Evolutionary conservation across 2,113 vertebrate species (phyloP).

Genomic region (Terrapene triunguis): DNA sequence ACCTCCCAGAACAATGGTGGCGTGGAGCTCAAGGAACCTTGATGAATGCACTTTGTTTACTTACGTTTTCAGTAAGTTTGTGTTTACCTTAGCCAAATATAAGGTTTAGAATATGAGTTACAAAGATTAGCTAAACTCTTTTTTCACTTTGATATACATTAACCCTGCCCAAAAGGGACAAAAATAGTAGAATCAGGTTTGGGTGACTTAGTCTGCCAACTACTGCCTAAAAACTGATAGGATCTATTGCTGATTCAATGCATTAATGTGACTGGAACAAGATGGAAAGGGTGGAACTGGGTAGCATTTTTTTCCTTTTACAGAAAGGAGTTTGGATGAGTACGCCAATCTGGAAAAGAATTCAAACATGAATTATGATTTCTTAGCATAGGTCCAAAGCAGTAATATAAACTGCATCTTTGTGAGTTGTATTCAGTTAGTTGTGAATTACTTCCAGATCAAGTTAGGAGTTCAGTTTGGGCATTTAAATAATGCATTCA

Average conservation of each 20-base stretch:
- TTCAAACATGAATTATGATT: not conserved
- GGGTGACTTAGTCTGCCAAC: slow-evolving; percentile 1
- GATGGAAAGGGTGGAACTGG: not conserved
- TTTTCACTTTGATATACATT: not conserved
- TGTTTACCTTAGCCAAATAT: slow-evolving; percentile 74
- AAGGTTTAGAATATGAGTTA: slow-evolving; percentile 70
- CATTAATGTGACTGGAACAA: not conserved
- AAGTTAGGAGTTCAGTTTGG: not conserved
- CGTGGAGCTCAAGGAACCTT: slow-evolving; percentile 69
- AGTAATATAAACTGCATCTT: not conserved
- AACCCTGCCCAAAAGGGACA: slow-evolving; percentile 25
- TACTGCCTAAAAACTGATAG: not conserved
- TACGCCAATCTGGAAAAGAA: not conserved
- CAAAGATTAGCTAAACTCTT: slow-evolving; percentile 54
- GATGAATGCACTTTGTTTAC: slow-evolving; percentile 73
- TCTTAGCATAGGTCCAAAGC: not conserved
- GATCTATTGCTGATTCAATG: not conserved
- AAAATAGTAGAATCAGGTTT: not conserved
- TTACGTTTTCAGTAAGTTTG: slow-evolving; percentile 73
- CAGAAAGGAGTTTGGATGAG: not conserved
- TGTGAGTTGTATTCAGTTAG: not conserved
- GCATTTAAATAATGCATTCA: not conserved
- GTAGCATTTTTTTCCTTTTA: not conserved
- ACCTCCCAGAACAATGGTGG: slow-evolving; percentile 69
- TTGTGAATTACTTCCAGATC: not conserved